Conservation (phyloP, 2,797 vertebrate species). For the Alauda arvensis region DNA sequence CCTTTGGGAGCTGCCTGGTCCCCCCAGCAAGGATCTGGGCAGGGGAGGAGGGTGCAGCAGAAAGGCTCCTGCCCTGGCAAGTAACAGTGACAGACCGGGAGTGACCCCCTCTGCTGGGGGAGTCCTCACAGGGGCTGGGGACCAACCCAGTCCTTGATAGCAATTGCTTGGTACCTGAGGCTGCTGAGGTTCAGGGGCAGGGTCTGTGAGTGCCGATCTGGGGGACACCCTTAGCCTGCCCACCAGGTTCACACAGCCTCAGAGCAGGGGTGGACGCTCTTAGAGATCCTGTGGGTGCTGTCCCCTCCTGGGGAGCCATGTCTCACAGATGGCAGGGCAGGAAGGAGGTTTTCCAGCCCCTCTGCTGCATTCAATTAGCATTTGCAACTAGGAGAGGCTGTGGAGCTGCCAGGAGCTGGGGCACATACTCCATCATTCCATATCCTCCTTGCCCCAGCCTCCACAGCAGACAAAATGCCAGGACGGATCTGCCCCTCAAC, state of each 20-base stretch:
- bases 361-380: neutral
- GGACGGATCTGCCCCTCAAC: fast-evolving
- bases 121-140: neutral
- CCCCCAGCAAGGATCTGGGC: neutral
- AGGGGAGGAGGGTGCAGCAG: neutral
- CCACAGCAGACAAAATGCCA: neutral
- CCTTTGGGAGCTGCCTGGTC: neutral
- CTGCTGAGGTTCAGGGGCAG: fast-evolving
- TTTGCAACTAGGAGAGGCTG: neutral
- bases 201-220: too few species aligned
- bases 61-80: neutral
- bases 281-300: fast-evolving
- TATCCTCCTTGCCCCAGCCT: neutral
- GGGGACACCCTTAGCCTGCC: neutral
- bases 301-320: fast-evolving
- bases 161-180: neutral
- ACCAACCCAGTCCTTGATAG: fast-evolving
- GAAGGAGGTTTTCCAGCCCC: neutral
- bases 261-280: neutral
- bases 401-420: neutral
- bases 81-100: fast-evolving
- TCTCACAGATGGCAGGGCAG: neutral
- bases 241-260: neutral
- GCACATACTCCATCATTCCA: too few species aligned
- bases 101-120: neutral